Evolutionary conservation across 2,113 vertebrate species (phyloP).

Genomic region (Entelurus aequoreus): DNA sequence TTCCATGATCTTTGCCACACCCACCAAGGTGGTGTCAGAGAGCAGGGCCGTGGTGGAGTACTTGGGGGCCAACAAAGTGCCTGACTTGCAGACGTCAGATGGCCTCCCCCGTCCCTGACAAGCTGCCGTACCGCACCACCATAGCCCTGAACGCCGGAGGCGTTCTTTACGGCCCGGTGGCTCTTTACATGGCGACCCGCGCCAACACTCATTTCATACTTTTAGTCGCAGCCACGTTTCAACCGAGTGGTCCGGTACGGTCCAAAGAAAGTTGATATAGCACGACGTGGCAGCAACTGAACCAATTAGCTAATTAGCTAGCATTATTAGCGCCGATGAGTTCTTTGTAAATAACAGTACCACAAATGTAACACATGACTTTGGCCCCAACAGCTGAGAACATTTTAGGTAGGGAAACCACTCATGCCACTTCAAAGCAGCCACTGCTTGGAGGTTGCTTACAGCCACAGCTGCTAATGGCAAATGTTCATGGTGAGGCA

Average conservation of each 20-base stretch:
- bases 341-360: no score
- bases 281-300: no score
- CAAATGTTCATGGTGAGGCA: no score
- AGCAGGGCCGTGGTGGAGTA: conserved; percentile 58
- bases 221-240: not conserved
- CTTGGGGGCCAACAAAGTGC: conserved; percentile 77
- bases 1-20: conserved; percentile 77
- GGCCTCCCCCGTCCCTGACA: conserved; percentile 81
- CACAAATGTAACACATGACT: no score
- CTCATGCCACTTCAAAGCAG: no score
- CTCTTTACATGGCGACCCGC: conserved; percentile 83
- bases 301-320: no score
- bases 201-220: not conserved
- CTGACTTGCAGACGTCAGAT: conserved; percentile 83
- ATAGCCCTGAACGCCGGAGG: conserved; percentile 93
- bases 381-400: no score
- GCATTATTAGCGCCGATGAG: no score
- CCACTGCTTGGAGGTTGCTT: no score
- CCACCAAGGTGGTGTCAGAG: conserved; percentile 75
- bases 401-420: no score
- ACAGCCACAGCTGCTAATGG: no score
- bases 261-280: no score
- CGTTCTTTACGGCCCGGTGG: conserved; percentile 86
- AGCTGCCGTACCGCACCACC: conserved; percentile 91
- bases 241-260: not conserved